Conservation (phyloP, 2,888 invertebrate genomes). For the Thelaira solivaga region DNA sequence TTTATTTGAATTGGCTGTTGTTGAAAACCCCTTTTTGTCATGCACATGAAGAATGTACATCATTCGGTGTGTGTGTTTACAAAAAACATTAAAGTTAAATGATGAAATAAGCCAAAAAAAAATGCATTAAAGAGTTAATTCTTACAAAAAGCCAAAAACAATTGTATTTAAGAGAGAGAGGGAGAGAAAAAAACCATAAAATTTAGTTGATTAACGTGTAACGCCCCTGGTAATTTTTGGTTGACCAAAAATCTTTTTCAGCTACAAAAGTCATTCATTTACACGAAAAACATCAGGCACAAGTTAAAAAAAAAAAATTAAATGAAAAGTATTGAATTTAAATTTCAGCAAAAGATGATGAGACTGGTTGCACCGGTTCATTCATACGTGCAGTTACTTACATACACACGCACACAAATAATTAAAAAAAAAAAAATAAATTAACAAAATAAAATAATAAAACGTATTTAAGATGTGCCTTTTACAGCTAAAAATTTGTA, state of each 20-base stretch:
- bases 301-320: too few species aligned
- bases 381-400: not conserved
- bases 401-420: too few species aligned
- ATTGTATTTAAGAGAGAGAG: not conserved
- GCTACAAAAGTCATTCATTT: constrained; percentile 14
- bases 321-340: constrained; percentile 53
- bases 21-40: too few species aligned
- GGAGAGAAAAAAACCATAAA: constrained; percentile 12
- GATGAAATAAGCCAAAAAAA: constrained; percentile 57
- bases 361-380: constrained; percentile 62
- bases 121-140: constrained; percentile 40
- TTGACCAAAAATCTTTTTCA: constrained; percentile 48
- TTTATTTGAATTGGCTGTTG: too few species aligned
- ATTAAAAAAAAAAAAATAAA: too few species aligned
- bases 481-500: too few species aligned
- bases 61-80: too few species aligned
- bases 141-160: constrained; percentile 5
- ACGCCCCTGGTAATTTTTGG: constrained; percentile 54
- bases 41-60: too few species aligned
- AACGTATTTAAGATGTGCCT: constrained; percentile 64
- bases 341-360: constrained; percentile 44
- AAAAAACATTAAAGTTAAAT: constrained; percentile 42
- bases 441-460: constrained; percentile 20
- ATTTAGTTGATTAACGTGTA: constrained; percentile 47
- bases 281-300: constrained; percentile 14